Percentiles rank a stretch among this genome's conserved stretches.
phyloP scores from a whole-genome alignment of 1,140 invertebrate genomes.

The Camponotus floridanus region DNA sequence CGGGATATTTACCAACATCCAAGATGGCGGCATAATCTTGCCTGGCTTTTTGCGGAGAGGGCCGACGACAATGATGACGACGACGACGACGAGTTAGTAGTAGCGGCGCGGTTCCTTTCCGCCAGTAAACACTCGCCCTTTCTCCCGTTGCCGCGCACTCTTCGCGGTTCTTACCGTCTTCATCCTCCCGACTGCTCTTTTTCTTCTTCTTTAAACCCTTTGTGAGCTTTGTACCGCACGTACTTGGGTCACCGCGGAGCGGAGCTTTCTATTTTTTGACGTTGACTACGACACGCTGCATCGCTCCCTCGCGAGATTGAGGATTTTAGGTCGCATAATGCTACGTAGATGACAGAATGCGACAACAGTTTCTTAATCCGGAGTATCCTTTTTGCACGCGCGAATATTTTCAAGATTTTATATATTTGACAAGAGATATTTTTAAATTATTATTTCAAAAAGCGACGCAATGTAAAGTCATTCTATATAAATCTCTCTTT shows the following conservation, averaged over 20 bases:
- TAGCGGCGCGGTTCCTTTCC: conserved; percentile 52
- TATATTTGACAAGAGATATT: neutral
- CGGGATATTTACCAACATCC: conserved; percentile 86
- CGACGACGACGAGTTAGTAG: conserved; percentile 74
- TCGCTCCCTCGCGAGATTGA: conserved; percentile 58
- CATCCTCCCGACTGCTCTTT: conserved; percentile 33
- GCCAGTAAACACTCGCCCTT: conserved; percentile 72
- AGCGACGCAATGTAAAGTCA: neutral
- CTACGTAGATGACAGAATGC: conserved; percentile 17
- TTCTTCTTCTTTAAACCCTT: conserved; percentile 48
- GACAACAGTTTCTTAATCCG: conserved; percentile 21
- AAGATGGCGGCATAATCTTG: conserved; percentile 85
- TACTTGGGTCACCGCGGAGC: conserved; percentile 61
- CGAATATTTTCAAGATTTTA: neutral
- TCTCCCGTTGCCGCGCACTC: conserved; percentile 62
- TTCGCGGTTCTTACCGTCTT: conserved; percentile 67
- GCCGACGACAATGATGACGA: conserved; percentile 62
- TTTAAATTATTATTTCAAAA: conserved; percentile 8
- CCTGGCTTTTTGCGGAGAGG: conserved; percentile 76
- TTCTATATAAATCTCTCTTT: neutral
- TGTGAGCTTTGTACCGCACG: conserved; percentile 50
- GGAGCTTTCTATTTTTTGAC: conserved; percentile 41
- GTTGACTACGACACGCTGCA: conserved; percentile 37
- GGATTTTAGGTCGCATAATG: conserved; percentile 54
- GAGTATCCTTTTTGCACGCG: neutral